Evolutionary conservation across 2,888 invertebrate species (phyloP), one percentile per base, ranked within the genome.

Genomic region (Pachymerium ferrugineum): DNA sequence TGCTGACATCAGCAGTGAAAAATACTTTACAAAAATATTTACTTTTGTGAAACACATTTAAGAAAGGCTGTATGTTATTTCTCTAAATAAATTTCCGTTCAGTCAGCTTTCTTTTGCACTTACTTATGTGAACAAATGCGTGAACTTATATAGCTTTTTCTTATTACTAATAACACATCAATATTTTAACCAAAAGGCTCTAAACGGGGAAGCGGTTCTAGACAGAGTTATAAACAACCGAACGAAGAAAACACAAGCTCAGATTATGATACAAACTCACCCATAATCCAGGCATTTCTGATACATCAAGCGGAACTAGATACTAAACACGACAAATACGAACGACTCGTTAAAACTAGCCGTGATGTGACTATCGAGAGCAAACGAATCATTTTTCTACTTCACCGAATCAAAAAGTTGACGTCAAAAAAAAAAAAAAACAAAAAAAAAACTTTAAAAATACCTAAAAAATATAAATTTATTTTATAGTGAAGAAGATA

Each of bases 341-440:
- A 95, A 81, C 85, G 92, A 67, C 86, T 95, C 31, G 88, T 94
- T 0, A 94, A 94, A 83, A 81, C 90, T 0, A 88, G 90, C 76
- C 85, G 94, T 29, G 94, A 94, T 80, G 87, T 94, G 22, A 94
- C 93, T 0, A 93, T 94, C 77, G 93, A 94, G 80, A 93, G 94
- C 82, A 96, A 96, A 81, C 85, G 94, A 75, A 89, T 92, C 4
- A 96, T 95, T 78, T 95, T 94, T 81, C 83, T 92, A 12, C 83
- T 96, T 22, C 95, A 95, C 81, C 89, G 91, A 33, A 85, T 89
- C 72, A 87, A 88, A 74, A 84, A 85, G 88, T 88, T n/a, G n/a
- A n/a, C n/a, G n/a, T n/a, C n/a, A n/a, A n/a, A 79, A 82, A 84
- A 77, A 71, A 38, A 38, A 38, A 38, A 8, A 33, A 33, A 33